phyloP scores from a whole-genome alignment of 2,888 invertebrate genomes.

The Apamea monoglypha region DNA sequence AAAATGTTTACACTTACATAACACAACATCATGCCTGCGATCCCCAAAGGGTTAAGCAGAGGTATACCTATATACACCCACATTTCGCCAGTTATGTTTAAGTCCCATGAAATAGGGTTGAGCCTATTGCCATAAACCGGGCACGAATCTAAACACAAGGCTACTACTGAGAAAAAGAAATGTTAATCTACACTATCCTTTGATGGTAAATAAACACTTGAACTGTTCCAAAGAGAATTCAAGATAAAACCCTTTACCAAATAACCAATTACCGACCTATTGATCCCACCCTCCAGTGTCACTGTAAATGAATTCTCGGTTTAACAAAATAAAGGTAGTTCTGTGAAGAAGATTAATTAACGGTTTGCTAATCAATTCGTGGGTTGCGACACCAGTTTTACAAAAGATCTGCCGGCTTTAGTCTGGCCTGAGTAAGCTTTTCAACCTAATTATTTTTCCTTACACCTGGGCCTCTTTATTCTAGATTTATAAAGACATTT shows the following conservation, averaged over 20 bases:
- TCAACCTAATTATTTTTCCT: conserved; percentile 50
- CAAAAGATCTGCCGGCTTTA: conserved; percentile 57
- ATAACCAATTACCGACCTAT: conserved; percentile 16
- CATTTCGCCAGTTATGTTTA: background rate
- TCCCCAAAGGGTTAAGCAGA: background rate
- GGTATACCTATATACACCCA: background rate
- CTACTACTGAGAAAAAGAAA: background rate
- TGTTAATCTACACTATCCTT: background rate
- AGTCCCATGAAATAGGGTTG: background rate
- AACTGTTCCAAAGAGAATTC: background rate
- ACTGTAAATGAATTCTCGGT: conserved; percentile 27
- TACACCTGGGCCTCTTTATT: conserved; percentile 44
- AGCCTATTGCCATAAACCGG: background rate
- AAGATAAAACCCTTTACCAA: background rate
- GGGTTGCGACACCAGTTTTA: conserved; percentile 40
- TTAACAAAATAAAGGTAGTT: conserved; percentile 38
- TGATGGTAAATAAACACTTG: background rate
- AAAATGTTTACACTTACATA: background rate
- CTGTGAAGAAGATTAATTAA: conserved; percentile 62
- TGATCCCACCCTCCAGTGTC: background rate
- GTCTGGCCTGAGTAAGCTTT: conserved; percentile 50
- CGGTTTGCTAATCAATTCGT: conserved; percentile 56
- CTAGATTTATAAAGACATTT: conserved; percentile 31
- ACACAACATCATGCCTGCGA: background rate
- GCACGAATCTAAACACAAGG: background rate